Conservation (phyloP, 2,113 vertebrate species). For the Chaetorhynchus papuensis region DNA sequence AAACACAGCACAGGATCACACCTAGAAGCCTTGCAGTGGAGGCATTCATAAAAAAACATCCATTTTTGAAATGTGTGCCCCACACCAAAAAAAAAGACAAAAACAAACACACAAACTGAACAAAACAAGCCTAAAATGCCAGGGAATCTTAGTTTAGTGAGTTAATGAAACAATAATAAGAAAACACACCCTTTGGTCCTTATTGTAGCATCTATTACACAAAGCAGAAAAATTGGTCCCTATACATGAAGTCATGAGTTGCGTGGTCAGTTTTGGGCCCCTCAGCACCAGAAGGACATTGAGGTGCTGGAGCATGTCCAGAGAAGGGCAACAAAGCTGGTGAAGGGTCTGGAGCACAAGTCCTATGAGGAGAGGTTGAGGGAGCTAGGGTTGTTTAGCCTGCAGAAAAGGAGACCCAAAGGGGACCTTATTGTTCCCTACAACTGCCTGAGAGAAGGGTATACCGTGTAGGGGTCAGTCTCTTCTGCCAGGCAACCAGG, state of each 20-base stretch:
- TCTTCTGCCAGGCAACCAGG: not conserved
- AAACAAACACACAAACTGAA: too few relatives aligned
- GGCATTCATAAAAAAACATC: not conserved
- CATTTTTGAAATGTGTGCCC: not conserved
- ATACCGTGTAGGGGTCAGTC: fast-evolving
- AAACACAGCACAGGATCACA: not conserved
- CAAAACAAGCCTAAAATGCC: not conserved
- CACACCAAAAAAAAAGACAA: not conserved
- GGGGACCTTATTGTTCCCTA: not conserved
- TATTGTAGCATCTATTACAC: not conserved
- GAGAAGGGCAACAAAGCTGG: not conserved
- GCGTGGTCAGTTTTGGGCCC: not conserved
- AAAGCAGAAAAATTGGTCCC: not conserved
- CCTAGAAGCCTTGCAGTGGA: not conserved
- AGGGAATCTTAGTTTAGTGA: not conserved
- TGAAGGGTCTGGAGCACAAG: not conserved
- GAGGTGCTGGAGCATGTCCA: fast-evolving
- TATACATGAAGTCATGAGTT: fast-evolving
- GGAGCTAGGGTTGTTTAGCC: not conserved
- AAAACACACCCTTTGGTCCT: not conserved
- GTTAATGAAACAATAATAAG: not conserved
- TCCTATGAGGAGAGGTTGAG: fast-evolving
- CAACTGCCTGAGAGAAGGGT: not conserved
- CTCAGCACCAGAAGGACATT: not conserved
- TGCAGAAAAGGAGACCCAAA: not conserved